Conservation (phyloP, 1,140 invertebrate species). For the Macrobrachium nipponense region DNA sequence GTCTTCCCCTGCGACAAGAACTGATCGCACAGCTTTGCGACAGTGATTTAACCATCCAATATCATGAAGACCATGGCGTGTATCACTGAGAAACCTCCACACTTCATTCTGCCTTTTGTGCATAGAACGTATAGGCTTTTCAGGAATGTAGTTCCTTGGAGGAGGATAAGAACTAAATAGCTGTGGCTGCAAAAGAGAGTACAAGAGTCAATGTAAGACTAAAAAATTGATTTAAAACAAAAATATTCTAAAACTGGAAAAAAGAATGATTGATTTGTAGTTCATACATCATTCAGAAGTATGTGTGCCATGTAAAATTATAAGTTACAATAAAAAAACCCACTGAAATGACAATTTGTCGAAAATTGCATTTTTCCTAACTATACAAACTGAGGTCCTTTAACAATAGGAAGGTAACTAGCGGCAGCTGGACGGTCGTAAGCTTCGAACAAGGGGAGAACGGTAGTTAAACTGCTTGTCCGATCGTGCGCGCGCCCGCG, state of each 20-base stretch:
- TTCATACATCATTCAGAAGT: too few species aligned
- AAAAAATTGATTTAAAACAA: not conserved
- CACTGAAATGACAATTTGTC: too few species aligned
- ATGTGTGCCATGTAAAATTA: too few species aligned
- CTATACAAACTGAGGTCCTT: too few species aligned
- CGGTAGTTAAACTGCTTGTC: too few species aligned
- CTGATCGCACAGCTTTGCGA: slow-evolving; percentile 49
- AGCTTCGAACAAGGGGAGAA: too few species aligned
- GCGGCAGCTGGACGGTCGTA: too few species aligned
- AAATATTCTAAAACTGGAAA: not conserved
- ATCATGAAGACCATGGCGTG: slow-evolving; percentile 59
- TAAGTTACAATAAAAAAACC: too few species aligned
- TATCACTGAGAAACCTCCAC: slow-evolving; percentile 53
- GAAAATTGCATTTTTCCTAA: too few species aligned
- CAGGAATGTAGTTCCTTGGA: slow-evolving; percentile 43
- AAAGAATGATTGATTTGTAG: too few species aligned
- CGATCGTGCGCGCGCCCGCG: too few species aligned
- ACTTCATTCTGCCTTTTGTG: slow-evolving; percentile 55
- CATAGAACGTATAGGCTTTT: slow-evolving; percentile 48
- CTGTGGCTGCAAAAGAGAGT: slow-evolving; percentile 18
- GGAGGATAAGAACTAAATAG: slow-evolving; percentile 43
- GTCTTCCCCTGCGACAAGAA: slow-evolving; percentile 37
- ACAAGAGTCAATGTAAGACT: not conserved
- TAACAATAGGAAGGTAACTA: too few species aligned
- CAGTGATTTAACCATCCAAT: slow-evolving; percentile 50